These are phyloP conservation scores for Dicaeum eximium DNA, from an alignment of 2,113 vertebrate genomes.

Conservation along the genomic window DNA sequence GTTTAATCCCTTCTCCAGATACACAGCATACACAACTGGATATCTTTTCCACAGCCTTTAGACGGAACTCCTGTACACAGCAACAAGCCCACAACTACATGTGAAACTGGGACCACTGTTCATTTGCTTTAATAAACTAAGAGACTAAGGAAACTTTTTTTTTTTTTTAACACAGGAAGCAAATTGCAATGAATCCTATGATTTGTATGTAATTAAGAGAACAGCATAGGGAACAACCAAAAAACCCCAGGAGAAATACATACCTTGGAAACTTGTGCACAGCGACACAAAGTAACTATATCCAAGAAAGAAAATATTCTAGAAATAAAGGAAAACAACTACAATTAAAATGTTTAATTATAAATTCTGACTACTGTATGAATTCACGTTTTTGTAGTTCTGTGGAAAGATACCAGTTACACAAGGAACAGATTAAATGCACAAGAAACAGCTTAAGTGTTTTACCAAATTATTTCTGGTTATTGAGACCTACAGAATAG, in stretches of 20 bases:
- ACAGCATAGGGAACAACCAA: neutral
- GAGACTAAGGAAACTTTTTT: neutral
- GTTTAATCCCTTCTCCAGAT: constrained; percentile 38
- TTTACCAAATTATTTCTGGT: neutral
- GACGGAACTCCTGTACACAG: neutral
- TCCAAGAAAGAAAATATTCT: constrained; percentile 98
- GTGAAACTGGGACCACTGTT: neutral
- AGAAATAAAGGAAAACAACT: constrained; percentile 50
- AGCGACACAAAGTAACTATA: constrained; percentile 93
- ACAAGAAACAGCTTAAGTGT: neutral
- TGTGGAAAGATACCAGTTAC: neutral
- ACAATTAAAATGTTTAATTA: neutral
- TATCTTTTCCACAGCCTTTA: neutral
- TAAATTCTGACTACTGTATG: neutral
- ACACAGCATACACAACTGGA: fast-evolving
- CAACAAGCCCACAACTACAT: neutral
- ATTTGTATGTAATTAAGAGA: neutral
- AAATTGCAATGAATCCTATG: neutral
- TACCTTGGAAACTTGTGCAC: constrained; percentile 97
- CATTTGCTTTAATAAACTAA: neutral
- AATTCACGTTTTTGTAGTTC: neutral
- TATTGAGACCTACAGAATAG: neutral
- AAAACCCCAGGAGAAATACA: constrained; percentile 5
- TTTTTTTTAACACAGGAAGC: neutral
- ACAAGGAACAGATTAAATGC: neutral